These are phyloP conservation scores for Euphonia xanthogaster DNA, from an alignment of 2,797 vertebrate species.

Conservation along the genomic window DNA sequence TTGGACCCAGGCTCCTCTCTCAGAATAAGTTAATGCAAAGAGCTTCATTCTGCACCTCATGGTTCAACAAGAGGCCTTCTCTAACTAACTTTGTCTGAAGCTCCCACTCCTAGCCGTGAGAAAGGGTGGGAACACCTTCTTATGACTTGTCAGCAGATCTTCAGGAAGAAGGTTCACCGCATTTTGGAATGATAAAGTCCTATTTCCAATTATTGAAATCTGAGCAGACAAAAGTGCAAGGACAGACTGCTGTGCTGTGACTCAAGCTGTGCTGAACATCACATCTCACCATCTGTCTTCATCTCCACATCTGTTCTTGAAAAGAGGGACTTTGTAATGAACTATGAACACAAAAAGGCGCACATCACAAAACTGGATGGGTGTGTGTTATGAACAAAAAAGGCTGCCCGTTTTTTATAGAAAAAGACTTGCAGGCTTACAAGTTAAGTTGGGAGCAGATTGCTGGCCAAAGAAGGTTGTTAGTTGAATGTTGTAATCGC, in stretches of 20 bases:
- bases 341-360: neutral
- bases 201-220: neutral
- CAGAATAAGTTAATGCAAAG: neutral
- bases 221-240: neutral
- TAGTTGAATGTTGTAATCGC: too few species aligned
- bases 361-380: neutral
- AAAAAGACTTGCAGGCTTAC: too few species aligned
- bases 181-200: neutral
- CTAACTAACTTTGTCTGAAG: neutral
- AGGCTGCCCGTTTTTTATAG: too few species aligned
- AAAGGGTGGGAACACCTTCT: neutral
- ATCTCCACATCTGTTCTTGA: neutral
- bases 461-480: too few species aligned
- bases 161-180: rapidly evolving
- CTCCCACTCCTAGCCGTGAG: neutral
- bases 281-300: neutral
- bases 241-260: neutral
- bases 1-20: neutral
- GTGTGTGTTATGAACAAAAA: too few species aligned
- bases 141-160: neutral
- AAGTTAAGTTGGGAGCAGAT: too few species aligned
- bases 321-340: neutral
- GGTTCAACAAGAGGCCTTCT: neutral
- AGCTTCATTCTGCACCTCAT: neutral
- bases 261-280: neutral